Evolutionary conservation across 2,113 vertebrate species (phyloP), one percentile per base, ranked within the genome.

Genomic region (Entelurus aequoreus): DNA sequence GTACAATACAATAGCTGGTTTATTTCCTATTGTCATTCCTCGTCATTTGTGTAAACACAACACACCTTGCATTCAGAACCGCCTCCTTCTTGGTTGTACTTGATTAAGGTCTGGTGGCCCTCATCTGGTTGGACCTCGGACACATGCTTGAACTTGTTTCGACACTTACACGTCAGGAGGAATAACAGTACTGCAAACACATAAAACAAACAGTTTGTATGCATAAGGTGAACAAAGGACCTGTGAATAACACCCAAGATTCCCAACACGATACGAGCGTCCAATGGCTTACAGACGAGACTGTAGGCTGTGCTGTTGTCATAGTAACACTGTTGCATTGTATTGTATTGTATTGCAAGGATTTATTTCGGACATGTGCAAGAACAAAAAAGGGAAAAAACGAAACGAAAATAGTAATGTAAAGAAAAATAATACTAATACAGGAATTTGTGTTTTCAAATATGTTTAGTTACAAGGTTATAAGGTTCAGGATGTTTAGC

Each of bases 11-110:
- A 0, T 42, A 10, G 3, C 12, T 14, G 11, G n/a, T 46, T 46
- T 11, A 3, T 46, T 12, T 12, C 1, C 11, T 46, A 12, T 46
- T 46, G 12, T 46, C 1, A 49, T 9, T 11, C 3, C 2, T 5
- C 50, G 6, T 14, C 56, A 50, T 55, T 48, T 44, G n/a, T 16
- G 40, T 0, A 44, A 6, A 6, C n/a, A 55, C 44, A 61, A n/a
- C 77, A 48, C 16, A 91, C 90, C 80, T 48, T 83, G 69, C 53
- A 82, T 11, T 47, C 21, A 1, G 84, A 61, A 7, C 80, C 66
- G 0, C 84, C 84, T 71, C 85, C 89, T 72, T 92, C 90, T 10
- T 88, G 67, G 19, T 91, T 92, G 74, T 90, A 92, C 14, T 53
- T 70, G 46, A 88, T 87, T 19, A 91, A 71, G 6, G 85, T 86